Evolutionary conservation across 2,888 invertebrate species (phyloP).

Genomic region (Linnaemya tessellans): DNA sequence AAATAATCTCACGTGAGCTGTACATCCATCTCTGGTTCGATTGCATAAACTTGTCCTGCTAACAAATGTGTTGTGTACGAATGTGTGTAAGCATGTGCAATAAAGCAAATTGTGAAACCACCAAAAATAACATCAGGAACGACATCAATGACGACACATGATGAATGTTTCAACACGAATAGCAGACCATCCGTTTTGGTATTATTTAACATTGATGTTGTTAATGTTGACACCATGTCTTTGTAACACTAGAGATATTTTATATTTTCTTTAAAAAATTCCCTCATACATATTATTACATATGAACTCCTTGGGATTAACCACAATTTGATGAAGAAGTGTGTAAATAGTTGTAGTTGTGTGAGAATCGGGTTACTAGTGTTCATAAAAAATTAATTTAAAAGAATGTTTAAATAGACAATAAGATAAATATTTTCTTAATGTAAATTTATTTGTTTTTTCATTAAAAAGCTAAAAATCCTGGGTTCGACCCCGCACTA

Average conservation of each 20-base stretch:
- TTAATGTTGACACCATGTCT: constrained; percentile 68
- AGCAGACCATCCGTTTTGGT: constrained; percentile 75
- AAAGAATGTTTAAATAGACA: too few species aligned
- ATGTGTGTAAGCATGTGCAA: constrained; percentile 9
- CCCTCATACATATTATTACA: background rate
- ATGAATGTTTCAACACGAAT: constrained; percentile 75
- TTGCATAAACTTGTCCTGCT: background rate
- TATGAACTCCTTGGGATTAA: background rate
- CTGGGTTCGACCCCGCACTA: too few species aligned
- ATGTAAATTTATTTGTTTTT: too few species aligned
- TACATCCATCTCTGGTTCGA: background rate
- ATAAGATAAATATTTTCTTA: too few species aligned
- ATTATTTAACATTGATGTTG: constrained; percentile 70
- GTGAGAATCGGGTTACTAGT: too few species aligned
- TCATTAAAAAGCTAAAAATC: too few species aligned
- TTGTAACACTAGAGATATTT: constrained; percentile 40
- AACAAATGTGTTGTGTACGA: constrained; percentile 25
- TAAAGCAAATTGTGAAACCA: constrained; percentile 26
- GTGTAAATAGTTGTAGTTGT: background rate
- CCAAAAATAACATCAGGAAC: constrained; percentile 39
- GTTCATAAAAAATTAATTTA: too few species aligned
- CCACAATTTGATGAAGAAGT: background rate
- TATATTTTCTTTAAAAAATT: constrained; percentile 20
- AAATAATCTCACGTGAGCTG: background rate
- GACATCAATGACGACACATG: constrained; percentile 74